Evolutionary conservation across 37 sponge, comb jelly and placozoan genomes (phyloP).

Genomic region (Lycopodina hypogea): DNA sequence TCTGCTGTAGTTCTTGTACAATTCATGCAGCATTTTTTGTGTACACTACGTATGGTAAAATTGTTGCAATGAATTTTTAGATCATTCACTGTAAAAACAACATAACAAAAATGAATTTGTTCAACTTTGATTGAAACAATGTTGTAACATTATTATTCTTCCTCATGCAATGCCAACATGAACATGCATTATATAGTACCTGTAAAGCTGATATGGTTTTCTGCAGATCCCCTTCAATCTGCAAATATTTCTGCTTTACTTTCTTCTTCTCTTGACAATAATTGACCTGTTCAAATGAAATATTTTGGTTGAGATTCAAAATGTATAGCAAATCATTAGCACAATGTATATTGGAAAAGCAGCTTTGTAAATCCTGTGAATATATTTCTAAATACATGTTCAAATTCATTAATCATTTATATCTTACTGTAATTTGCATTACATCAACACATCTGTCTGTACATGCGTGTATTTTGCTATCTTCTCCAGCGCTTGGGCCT

Average conservation of each 20-base stretch:
- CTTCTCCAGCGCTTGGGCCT: too few relatives aligned
- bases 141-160: too few relatives aligned
- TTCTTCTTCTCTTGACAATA: conserved; percentile 9
- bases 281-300: conserved; percentile 6
- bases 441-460: too few relatives aligned
- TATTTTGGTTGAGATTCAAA: not conserved
- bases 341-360: not conserved
- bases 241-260: conserved; percentile 1
- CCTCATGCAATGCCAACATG: too few relatives aligned
- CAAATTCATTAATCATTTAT: not conserved
- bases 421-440: not conserved
- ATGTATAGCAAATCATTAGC: not conserved
- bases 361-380: not conserved
- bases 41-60: too few relatives aligned
- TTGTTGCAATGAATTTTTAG: too few relatives aligned
- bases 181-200: not conserved
- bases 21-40: too few relatives aligned
- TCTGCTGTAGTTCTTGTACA: too few relatives aligned
- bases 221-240: not conserved
- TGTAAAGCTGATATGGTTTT: conserved; percentile 5
- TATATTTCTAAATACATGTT: not conserved
- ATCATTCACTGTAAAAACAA: too few relatives aligned
- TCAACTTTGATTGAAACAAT: too few relatives aligned
- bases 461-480: too few relatives aligned
- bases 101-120: too few relatives aligned